These are phyloP conservation scores for Neoaliturus tenellus DNA, from an alignment of 2,888 invertebrate genomes.

Conservation along the genomic window DNA sequence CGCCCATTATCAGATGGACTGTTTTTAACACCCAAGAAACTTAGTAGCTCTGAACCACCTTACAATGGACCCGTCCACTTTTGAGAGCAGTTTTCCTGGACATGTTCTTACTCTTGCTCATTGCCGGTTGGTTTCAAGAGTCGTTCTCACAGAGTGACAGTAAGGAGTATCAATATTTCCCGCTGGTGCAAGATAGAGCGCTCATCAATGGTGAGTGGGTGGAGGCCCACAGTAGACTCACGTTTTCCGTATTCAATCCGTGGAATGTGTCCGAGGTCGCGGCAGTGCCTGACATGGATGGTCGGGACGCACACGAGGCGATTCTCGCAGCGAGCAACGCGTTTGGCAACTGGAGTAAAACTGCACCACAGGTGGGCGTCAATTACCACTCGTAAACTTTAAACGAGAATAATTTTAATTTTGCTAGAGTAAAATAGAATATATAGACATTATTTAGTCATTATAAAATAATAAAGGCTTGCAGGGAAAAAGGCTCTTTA, in stretches of 20 bases:
- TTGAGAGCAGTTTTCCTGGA: not conserved
- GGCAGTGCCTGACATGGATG: slow-evolving; percentile 89
- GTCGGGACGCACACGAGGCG: slow-evolving; percentile 82
- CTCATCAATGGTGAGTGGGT: slow-evolving; percentile 89
- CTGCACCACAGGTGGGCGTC: slow-evolving; percentile 86
- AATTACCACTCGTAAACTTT: too few species aligned
- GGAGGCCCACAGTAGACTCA: slow-evolving; percentile 78
- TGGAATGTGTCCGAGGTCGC: slow-evolving; percentile 84
- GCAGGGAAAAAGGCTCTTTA: too few species aligned
- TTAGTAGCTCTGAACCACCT: too few species aligned
- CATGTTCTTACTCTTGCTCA: not conserved
- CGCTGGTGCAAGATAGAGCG: slow-evolving; percentile 70
- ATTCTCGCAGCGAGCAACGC: slow-evolving; percentile 85
- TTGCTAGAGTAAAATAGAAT: too few species aligned
- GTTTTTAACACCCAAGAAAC: too few species aligned
- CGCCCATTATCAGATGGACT: too few species aligned
- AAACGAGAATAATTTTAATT: too few species aligned
- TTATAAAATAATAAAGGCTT: too few species aligned
- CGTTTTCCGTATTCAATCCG: slow-evolving; percentile 88
- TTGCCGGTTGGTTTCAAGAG: too few species aligned
- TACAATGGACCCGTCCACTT: slow-evolving; percentile 11
- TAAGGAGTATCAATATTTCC: slow-evolving; percentile 7
- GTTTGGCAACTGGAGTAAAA: slow-evolving; percentile 86
- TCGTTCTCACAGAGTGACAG: not conserved
- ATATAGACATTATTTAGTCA: too few species aligned